Base-by-base conservation (phyloP, 2,888 invertebrate genomes). In the Erebia ligea region DNA sequence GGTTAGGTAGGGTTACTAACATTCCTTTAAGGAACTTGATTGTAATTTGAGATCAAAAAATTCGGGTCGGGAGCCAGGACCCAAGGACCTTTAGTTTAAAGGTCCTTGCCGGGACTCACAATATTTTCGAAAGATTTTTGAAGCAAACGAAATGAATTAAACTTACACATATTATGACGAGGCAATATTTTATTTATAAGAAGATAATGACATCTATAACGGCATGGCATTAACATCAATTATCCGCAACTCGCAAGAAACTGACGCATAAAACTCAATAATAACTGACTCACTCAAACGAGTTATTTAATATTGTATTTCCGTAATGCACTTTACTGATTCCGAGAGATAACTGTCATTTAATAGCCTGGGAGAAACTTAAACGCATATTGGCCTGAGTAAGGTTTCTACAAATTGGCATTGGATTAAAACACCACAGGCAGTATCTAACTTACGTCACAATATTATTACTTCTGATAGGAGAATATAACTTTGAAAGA, bases 311-410 rank as follows among this genome's bases (percentile, higher is more conserved):
- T 65, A 73, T 34, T 45, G 62, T 56, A 45, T 68, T 73, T 73
- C 72, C 72, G 72, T 61, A 57, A 66, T 66, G 66, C 66, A 66
- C 54, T 40, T 54, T 50, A 52, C 63, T 45, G 42, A 67, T 59
- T 72, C 67, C 64, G 65, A 65, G 50, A 72, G 68, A 52, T 67
- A 70, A 70, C 70, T 70, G 72, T 69, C 74, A 71, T 56, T 58
- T 67, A 70, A 69, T 66, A 66, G 67, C 70, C 66, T 70, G 68
- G 15, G 52, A 70, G 68, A 73, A 69, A 64, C 64, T 64, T 64
- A 64, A 64, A 13, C 40, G 42, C 61, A 61, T 17, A 59, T 42
- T 19, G 54, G 52, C 11, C 13, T 54, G 64, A 64, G 34, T 64
- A 64, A 64, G 52, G 34, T 64, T 52, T 54, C 40, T 54, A 25